Evolutionary conservation across 2,113 vertebrate species (phyloP), one percentile per base, ranked within the genome.

Genomic region (Picathartes gymnocephalus): DNA sequence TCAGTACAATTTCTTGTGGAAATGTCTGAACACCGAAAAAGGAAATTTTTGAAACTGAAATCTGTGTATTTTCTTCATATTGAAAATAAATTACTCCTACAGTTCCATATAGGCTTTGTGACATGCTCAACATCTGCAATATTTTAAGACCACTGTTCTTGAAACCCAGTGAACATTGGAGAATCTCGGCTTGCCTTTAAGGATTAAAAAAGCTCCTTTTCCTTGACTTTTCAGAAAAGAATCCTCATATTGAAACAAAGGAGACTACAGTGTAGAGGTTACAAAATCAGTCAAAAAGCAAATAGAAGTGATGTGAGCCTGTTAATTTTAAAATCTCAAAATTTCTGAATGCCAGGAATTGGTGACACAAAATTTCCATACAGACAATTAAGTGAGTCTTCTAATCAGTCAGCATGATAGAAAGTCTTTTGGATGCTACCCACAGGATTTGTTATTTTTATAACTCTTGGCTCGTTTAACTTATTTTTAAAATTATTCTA

Each of bases 401-500:
- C 82, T 93, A 81, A 94, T 94, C 93, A 96, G 56, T 94, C 90
- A 96, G 65, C 28, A 31, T 79, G 76, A 93, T 76, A 81, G 72
- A 94, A 95, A 93, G 48, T 60, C 93, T 88, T 96, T 92, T 83
- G 90, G 72, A 81, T 96, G n/a, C 95, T 88, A 74, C 96, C 95
- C 93, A 96, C 92, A 90, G 76, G 76, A 93, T 86, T 85, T 93
- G 78, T 93, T 96, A 95, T 96, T 96, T 97, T 96, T 97, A 90
- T 96, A 93, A 64, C 90, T 92, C 86, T 88, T 81, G 76, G 51
- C 92, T 96, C 56, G 0, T 86, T 92, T 64, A 81, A 86, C 60
- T 78, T 90, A 88, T 93, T 92, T 94, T 95, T 94, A 78, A 77
- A 86, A 86, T 81, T 78, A 83, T 66, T 88, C 92, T 88, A 76